Evolutionary conservation across 2,113 vertebrate species (phyloP), one percentile per base, ranked within the genome.

Genomic region (Boulengeromyrus knoepffleri): DNA sequence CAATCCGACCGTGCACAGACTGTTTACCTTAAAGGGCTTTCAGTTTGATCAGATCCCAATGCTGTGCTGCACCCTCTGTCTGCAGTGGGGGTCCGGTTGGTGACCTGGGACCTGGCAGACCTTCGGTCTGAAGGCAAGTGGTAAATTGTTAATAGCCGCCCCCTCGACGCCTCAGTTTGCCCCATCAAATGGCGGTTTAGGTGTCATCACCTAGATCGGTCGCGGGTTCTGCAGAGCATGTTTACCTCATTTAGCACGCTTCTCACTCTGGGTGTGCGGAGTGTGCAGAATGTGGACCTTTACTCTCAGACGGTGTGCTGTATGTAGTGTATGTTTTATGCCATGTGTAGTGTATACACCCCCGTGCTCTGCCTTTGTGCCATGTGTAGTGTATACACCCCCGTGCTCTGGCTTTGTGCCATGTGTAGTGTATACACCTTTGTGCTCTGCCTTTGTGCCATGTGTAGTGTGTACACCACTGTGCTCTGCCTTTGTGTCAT

Each of bases 1-100:
- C 83, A 89, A 1, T 15, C 24, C 53, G 83, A 5, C 46, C 58
- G 7, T 49, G 1, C 15, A 46, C 42, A 91, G 42, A 6, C 45
- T 87, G 86, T 85, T 91, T 17, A 39, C 52, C 52, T 91, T 77
- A 90, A 47, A 85, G 2, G 42, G 53, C 83, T 31, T 46, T 47
- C 39, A 10, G 84, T 45, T 85, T 85, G 74, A 77, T 15, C 15
- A 36, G 36, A 77, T 17, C 4, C 1, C 74, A 80, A 3, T n/a
- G 58, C 58, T n/a, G 58, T 2, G 31, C 12, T 4, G 10, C 70
- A 6, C 12, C 31, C 70, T 36, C 19, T 9, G 4, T 36, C 70
- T 5, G 31, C 31, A 74, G 31, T 36, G 31, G 8, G 31, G 12
- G 3, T 74, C 31, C 13, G 1, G 13, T 80, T 19, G 15, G 36